phyloP scores from a whole-genome alignment of 2,113 vertebrate genomes.

The Lipophrys pholis region DNA sequence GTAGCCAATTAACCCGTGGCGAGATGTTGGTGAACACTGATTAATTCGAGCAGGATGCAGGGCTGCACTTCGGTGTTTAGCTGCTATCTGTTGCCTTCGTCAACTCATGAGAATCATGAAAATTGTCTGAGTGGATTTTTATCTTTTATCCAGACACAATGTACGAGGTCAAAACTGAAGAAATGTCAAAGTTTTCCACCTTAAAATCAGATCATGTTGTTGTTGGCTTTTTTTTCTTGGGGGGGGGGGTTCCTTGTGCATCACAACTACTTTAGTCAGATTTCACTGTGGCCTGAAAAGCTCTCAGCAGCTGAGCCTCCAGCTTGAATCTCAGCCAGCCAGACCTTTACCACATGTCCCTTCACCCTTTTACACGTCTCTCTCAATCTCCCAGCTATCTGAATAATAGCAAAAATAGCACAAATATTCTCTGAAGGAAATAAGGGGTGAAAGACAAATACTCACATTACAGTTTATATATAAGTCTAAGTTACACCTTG shows the following conservation, averaged over 20 bases:
- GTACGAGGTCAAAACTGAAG: not conserved
- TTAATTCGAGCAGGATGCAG: constrained; percentile 76
- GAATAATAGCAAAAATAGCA: not conserved
- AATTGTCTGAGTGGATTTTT: not conserved
- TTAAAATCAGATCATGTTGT: not conserved
- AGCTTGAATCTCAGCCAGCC: not conserved
- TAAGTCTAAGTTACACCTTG: too few relatives aligned
- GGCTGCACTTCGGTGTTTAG: constrained; percentile 55
- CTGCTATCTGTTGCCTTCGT: constrained; percentile 32
- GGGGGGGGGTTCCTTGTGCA: not conserved
- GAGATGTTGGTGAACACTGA: constrained; percentile 53
- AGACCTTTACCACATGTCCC: not conserved
- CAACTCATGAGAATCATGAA: not conserved
- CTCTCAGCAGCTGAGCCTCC: not conserved
- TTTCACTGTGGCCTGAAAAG: too few relatives aligned
- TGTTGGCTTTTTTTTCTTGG: not conserved
- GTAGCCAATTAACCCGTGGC: constrained; percentile 75
- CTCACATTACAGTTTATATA: too few relatives aligned
- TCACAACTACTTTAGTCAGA: not conserved
- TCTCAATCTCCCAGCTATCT: not conserved
- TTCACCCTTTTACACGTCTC: not conserved
- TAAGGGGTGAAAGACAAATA: too few relatives aligned
- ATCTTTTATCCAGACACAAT: not conserved
- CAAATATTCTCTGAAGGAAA: too few relatives aligned
- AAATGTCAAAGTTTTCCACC: not conserved